Evolutionary conservation across 2,888 invertebrate genomes (phyloP), one percentile per base, ranked within the genome.

Genomic region (Sialis fuliginosa): DNA sequence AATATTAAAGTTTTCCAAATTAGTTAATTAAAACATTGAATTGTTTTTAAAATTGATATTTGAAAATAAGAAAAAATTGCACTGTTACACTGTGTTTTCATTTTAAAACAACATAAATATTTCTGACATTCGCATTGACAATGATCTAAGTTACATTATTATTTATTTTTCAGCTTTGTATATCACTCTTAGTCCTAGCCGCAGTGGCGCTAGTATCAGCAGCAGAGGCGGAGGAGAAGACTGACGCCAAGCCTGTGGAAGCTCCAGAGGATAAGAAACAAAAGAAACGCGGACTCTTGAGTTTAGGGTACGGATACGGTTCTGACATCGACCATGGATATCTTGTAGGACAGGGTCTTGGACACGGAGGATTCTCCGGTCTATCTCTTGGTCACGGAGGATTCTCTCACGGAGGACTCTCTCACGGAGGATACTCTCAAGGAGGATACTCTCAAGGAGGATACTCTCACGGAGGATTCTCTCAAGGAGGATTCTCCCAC

Each of bases 251-350:
- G 54, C 52, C 51, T 39, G 52, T 48, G 43, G 52, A 55, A 48
- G 55, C 54, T 51, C 48, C 52, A 33, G 56, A 49, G 37, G 81
- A 80, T 52, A 83, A 86, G 72, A 85, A 85, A 64, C 74, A 83
- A 63, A 82, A 83, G 67, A 86, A 87, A 66, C 81, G 86, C 55
- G 86, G 86, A 54, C 74, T 86, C 56, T 70, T 83, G 49, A 77
- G 81, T 61, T 71, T 85, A 60, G 86, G 85, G 55, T 84, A 85
- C 57, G 86, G 86, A 47, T 85, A 86, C 63, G 83, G 82, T 50
- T 75, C 78, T 57, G 84, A 83, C 54, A 74, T 81, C 52, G 82
- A 83, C 60, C 65, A 82, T 52, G 85, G 85, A 44, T 79, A 80
- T 61, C 55, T 58, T 8, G 69, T 81, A 55, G 81, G 81, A 46